These are phyloP conservation scores for Drosophila guanche DNA, from an alignment of 1,140 invertebrate genomes.

Conservation along the genomic window DNA sequence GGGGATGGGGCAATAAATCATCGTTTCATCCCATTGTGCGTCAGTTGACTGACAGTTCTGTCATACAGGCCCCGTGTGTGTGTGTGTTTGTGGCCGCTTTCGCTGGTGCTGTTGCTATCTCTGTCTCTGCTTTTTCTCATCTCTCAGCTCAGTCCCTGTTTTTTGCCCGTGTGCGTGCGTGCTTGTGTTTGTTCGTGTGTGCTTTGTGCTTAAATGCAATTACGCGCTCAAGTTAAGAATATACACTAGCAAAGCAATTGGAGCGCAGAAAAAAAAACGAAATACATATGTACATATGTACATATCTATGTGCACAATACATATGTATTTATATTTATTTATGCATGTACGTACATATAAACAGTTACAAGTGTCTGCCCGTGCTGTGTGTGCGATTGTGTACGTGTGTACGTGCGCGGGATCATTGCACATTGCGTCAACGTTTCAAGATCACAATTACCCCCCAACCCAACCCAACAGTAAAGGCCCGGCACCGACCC, in stretches of 20 bases:
- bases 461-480: slow-evolving; percentile 10
- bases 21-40: slow-evolving; percentile 60
- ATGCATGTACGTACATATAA: slow-evolving; percentile 39
- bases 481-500: slow-evolving; percentile 11
- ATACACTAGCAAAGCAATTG: slow-evolving; percentile 63
- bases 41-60: slow-evolving; percentile 25
- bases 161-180: slow-evolving; percentile 21
- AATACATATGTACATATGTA: slow-evolving; percentile 52
- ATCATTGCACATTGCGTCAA: slow-evolving; percentile 81
- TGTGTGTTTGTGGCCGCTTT: slow-evolving; percentile 5
- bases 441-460: slow-evolving; percentile 78
- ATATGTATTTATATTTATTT: slow-evolving; percentile 20
- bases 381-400: slow-evolving; percentile 20
- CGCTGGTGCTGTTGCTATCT: slow-evolving; percentile 38
- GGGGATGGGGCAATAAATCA: slow-evolving; percentile 21
- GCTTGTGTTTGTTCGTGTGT: slow-evolving; percentile 15
- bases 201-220: slow-evolving; percentile 75
- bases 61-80: neutral
- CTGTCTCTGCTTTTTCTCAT: slow-evolving; percentile 23
- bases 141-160: slow-evolving; percentile 12
- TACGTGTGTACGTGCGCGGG: slow-evolving; percentile 58
- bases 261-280: slow-evolving; percentile 48
- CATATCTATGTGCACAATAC: slow-evolving; percentile 10
- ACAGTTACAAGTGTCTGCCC: slow-evolving; percentile 5
- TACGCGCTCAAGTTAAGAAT: slow-evolving; percentile 74